These are phyloP conservation scores for Thyatira batis DNA, from an alignment of 2,888 invertebrate genomes.

Conservation along the genomic window DNA sequence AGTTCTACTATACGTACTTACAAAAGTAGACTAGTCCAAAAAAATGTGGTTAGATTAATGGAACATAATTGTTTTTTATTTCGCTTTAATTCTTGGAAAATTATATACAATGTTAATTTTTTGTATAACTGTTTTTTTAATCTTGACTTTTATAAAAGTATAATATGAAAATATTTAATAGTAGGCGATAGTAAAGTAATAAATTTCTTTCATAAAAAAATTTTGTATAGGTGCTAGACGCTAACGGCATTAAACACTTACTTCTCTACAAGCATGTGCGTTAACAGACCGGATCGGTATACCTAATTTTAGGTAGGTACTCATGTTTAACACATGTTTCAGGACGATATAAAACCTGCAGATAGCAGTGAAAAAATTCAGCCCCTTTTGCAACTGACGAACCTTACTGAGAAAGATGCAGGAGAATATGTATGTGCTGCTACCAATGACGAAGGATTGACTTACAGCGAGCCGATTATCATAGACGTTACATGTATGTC, in stretches of 20 bases:
- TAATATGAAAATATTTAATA: too few species aligned
- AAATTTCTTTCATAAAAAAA: too few species aligned
- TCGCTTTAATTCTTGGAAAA: too few species aligned
- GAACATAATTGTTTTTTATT: too few species aligned
- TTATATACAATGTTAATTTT: too few species aligned
- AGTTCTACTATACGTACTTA: slow-evolving; percentile 1
- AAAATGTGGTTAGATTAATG: too few species aligned
- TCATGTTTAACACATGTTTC: slow-evolving; percentile 18
- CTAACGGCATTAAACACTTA: neutral
- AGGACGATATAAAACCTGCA: slow-evolving; percentile 57
- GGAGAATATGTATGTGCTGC: slow-evolving; percentile 74
- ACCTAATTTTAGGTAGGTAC: neutral
- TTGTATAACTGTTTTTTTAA: too few species aligned
- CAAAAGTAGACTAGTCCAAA: too few species aligned
- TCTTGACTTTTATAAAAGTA: too few species aligned
- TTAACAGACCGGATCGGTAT: neutral
- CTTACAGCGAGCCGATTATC: slow-evolving; percentile 58
- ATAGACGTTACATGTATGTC: slow-evolving; percentile 66
- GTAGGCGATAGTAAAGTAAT: too few species aligned
- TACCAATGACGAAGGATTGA: slow-evolving; percentile 59
- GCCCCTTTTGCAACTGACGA: slow-evolving; percentile 45
- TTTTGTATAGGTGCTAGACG: neutral
- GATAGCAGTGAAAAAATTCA: slow-evolving; percentile 40
- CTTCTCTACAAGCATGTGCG: neutral
- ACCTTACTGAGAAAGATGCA: slow-evolving; percentile 50